Base-by-base conservation (phyloP, 2,888 invertebrate genomes). In the Cantharis lateralis region DNA sequence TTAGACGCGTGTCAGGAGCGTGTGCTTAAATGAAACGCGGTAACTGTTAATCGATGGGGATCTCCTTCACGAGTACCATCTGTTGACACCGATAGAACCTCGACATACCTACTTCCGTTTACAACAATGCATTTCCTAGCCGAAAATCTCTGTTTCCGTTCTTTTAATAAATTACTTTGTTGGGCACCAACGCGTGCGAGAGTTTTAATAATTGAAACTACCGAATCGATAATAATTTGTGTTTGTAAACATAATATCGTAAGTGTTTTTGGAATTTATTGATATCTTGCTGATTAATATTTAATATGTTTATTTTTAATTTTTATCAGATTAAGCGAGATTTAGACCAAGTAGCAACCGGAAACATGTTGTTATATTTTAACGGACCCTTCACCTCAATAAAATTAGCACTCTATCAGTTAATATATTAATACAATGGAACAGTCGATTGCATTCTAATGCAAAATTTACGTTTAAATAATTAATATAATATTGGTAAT, bases 71-170 rank as follows among this genome's bases (percentile, higher is more conserved):
- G 80, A 81, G 81, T 80, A 81, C 84, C 86, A 87, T 86, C 86
- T 86, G 86, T 86, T 86, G 85, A 86, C 87, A 85, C 84, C 84
- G 79, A 81, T 79, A 76, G 80, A 80, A 78, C 78, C 76, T 76
- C 76, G 32, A 72, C 76, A 68, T 76, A 77, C 48, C 48, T 48
- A 48, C 77, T 82, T 82, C 80, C 81, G 78, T 73, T 64, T 77
- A 74, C 77, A 78, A 77, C 79, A 80, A 79, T 81, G 69, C 71
- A 32, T 77, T 80, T 80, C 79, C 78, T 66, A 74, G 79, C 78
- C 74, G 78, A 62, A 80, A 82, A 82, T 81, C 81, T 78, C 77
- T 78, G 78, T 78, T 80, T 80, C 81, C 80, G 66, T 72, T 64
- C 62, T 68, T 28, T 66, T 79, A 79, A 80, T 80, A 80, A 80